Evolutionary conservation across 2,113 vertebrate species (phyloP).

Genomic region (Chitala chitala): DNA sequence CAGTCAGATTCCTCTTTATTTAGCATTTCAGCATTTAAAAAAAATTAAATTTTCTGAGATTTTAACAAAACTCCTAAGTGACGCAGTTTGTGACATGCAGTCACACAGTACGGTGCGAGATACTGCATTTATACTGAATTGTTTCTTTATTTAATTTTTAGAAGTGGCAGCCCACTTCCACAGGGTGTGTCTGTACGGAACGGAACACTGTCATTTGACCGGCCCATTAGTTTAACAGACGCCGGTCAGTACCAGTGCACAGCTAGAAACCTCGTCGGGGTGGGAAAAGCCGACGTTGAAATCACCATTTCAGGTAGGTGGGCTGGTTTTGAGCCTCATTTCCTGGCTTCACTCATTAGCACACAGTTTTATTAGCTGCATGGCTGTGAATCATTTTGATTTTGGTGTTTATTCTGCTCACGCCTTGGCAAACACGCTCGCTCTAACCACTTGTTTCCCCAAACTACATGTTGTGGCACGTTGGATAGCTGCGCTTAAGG

Average conservation of each 20-base stretch:
- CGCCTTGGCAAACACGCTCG: not conserved
- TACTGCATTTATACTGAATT: too few species aligned
- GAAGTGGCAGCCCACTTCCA: constrained; percentile 64
- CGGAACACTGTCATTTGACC: constrained; percentile 66
- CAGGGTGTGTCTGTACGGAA: constrained; percentile 57
- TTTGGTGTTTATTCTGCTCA: not conserved
- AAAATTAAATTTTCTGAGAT: too few species aligned
- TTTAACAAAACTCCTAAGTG: too few species aligned
- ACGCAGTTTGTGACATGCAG: too few species aligned
- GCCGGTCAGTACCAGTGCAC: constrained; percentile 69
- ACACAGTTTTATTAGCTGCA: not conserved
- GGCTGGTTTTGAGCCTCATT: not conserved
- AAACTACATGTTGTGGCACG: not conserved
- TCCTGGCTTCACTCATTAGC: constrained; percentile 19
- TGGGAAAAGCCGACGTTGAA: constrained; percentile 47
- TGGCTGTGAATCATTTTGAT: not conserved
- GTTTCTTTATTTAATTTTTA: too few species aligned
- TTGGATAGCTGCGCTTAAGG: not conserved
- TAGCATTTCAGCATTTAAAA: too few species aligned
- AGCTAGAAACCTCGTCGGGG: constrained; percentile 64
- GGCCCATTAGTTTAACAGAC: constrained; percentile 58
- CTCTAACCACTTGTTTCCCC: not conserved
- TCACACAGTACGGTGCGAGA: too few species aligned
- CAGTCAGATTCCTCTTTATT: too few species aligned
- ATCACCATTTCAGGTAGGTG: constrained; percentile 61